Percentiles rank a stretch among this genome's conserved stretches.
Conservation (phyloP, 2,888 invertebrate species). For the Asteroscopus sphinx region DNA sequence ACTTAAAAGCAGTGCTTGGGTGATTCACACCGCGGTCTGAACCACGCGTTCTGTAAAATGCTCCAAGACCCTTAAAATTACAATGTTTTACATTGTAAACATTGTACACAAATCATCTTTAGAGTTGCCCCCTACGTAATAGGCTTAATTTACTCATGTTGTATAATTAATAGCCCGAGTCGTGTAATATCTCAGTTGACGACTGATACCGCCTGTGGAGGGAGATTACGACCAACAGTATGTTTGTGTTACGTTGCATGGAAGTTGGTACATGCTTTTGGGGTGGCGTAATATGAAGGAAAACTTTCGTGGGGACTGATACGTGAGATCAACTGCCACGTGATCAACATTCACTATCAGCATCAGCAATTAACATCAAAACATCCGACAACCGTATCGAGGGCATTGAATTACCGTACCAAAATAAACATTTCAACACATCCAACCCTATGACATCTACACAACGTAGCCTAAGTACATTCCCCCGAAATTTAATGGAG, state of each 20-base stretch:
- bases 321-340: too few species aligned
- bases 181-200: constrained; percentile 57
- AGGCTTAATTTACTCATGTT: constrained; percentile 65
- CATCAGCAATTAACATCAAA: too few species aligned
- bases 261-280: neutral
- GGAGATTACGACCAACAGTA: constrained; percentile 3
- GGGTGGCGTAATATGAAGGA: too few species aligned
- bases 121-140: constrained; percentile 57
- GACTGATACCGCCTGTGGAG: constrained; percentile 33
- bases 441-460: neutral
- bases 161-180: constrained; percentile 63
- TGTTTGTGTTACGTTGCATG: constrained; percentile 1
- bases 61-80: too few species aligned
- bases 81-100: constrained; percentile 24
- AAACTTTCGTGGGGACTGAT: too few species aligned
- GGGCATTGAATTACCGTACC: too few species aligned
- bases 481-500: constrained; percentile 25
- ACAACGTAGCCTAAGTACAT: constrained; percentile 6
- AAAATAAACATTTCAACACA: neutral
- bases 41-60: too few species aligned
- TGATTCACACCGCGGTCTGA: too few species aligned
- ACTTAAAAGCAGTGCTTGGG: too few species aligned
- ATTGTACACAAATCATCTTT: constrained; percentile 54
- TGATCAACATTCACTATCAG: too few species aligned
- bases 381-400: too few species aligned